These are phyloP conservation scores for Parascotia fuliginaria DNA, from an alignment of 2,888 invertebrate species.

Conservation along the genomic window DNA sequence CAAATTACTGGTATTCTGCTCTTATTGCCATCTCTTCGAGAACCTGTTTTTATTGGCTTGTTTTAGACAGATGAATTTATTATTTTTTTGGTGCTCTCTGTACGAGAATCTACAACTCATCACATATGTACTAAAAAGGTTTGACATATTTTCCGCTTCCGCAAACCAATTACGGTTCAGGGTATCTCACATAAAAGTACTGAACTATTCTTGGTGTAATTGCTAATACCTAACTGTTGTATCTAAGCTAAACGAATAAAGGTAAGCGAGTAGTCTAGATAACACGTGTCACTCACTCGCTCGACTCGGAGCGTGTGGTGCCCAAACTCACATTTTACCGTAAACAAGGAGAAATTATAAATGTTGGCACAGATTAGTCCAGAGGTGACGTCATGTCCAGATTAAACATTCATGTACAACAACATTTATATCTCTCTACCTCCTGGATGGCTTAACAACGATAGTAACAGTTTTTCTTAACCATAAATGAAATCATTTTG, in stretches of 20 bases:
- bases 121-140: constrained; percentile 26
- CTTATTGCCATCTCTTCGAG: not conserved
- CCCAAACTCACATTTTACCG: constrained; percentile 42
- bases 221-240: constrained; percentile 36
- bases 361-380: constrained; percentile 54
- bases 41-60: not conserved
- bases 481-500: constrained; percentile 7
- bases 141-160: constrained; percentile 48
- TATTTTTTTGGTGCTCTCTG: not conserved
- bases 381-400: constrained; percentile 46
- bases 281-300: constrained; percentile 56
- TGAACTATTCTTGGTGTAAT: constrained; percentile 47
- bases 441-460: not conserved
- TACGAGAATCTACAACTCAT: constrained; percentile 20
- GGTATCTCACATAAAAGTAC: constrained; percentile 38
- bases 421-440: not conserved
- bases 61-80: not conserved
- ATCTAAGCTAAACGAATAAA: constrained; percentile 40
- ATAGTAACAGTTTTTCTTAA: constrained; percentile 3
- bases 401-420: constrained; percentile 32
- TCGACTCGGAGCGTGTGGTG: constrained; percentile 47
- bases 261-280: constrained; percentile 43
- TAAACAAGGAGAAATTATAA: constrained; percentile 57
- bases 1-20: not conserved
- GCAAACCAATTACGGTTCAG: constrained; percentile 44